Conservation (phyloP, 2,797 vertebrate genomes). For the Syncerus caffer region DNA sequence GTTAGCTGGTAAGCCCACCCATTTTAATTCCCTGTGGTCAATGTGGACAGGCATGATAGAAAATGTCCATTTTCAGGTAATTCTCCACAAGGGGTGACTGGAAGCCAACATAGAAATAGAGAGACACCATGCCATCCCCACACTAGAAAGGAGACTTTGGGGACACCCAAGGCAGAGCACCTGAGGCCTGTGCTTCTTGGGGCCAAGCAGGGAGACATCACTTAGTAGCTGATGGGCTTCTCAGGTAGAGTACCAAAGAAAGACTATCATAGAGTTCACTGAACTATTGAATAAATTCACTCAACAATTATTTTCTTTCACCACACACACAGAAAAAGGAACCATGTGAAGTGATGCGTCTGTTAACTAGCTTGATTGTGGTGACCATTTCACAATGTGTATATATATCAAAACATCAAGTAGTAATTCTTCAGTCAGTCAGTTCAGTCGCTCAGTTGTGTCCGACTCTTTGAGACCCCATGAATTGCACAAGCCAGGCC, state of each 20-base stretch:
- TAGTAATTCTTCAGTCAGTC: not conserved
- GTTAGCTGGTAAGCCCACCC: not conserved
- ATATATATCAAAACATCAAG: not conserved
- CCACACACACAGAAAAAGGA: not conserved
- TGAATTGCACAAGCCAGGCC: rapidly evolving
- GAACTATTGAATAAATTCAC: not conserved
- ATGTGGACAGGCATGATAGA: not conserved
- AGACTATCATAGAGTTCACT: not conserved
- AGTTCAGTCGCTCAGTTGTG: too few species aligned
- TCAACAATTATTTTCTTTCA: not conserved
- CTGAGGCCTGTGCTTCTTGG: not conserved
- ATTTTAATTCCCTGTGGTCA: not conserved
- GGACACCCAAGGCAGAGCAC: not conserved
- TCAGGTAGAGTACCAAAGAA: not conserved
- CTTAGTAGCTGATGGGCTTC: not conserved
- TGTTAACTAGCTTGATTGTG: not conserved
- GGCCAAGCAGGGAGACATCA: too few species aligned
- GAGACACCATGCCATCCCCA: not conserved
- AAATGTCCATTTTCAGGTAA: not conserved
- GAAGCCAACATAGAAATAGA: not conserved
- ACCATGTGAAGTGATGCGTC: not conserved
- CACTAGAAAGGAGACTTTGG: not conserved
- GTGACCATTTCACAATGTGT: not conserved
- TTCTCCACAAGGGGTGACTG: not conserved
- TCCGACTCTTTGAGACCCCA: too few species aligned